These are phyloP conservation scores for Drosophila mauritiana DNA, from an alignment of 1,140 invertebrate species.

Conservation along the genomic window DNA sequence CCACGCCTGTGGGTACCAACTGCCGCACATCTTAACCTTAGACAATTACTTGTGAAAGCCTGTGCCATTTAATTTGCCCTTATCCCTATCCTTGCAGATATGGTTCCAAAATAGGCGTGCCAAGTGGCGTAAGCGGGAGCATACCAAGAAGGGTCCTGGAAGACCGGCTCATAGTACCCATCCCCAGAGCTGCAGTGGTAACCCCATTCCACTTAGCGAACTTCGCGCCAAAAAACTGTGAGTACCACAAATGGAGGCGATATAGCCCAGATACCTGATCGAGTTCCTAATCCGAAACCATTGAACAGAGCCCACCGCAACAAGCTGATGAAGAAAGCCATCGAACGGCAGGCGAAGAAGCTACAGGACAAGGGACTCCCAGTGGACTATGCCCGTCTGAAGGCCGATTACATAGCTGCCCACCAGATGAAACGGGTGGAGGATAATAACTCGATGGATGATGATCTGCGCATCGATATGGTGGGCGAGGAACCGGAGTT, in stretches of 20 bases:
- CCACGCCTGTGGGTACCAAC: no score
- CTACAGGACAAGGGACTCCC: constrained; percentile 94
- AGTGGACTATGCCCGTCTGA: constrained; percentile 93
- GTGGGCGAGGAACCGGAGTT: constrained; percentile 74
- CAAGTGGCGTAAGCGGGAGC: constrained; percentile 99
- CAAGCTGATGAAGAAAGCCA: constrained; percentile 95
- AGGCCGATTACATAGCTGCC: constrained; percentile 90
- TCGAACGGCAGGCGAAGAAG: constrained; percentile 96
- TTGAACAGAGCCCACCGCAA: constrained; percentile 90
- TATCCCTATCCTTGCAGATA: constrained; percentile 88
- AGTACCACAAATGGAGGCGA: constrained; percentile 44
- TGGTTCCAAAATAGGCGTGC: constrained; percentile 99
- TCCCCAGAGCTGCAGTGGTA: constrained; percentile 98
- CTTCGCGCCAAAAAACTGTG: constrained; percentile 93
- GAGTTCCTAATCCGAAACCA: not conserved
- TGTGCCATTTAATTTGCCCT: not conserved
- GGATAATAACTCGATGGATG: not conserved
- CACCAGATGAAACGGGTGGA: constrained; percentile 85
- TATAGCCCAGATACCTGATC: not conserved
- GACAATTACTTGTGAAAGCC: no score
- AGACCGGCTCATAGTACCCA: constrained; percentile 99
- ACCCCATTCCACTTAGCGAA: constrained; percentile 97
- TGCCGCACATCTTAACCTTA: no score
- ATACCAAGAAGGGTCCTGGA: constrained; percentile 99
- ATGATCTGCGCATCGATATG: constrained; percentile 85